Conservation (phyloP, 2,113 vertebrate species). For the Camelus dromedarius region DNA sequence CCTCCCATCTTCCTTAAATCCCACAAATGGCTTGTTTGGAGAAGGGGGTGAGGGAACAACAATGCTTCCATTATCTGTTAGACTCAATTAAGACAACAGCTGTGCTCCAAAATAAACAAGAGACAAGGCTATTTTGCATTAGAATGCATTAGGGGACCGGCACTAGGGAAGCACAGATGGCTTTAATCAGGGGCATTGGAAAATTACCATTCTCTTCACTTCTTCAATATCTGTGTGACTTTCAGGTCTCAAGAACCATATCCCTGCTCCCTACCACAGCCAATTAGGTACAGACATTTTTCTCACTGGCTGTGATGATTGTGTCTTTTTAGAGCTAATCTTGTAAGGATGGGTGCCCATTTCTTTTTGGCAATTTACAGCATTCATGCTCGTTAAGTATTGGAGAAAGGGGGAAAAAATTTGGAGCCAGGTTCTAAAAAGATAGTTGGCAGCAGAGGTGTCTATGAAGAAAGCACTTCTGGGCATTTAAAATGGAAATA, state of each 20-base stretch:
- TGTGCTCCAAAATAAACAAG: conserved; percentile 79
- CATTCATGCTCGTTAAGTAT: background rate
- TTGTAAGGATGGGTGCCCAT: background rate
- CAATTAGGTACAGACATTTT: conserved; percentile 4
- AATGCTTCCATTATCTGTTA: conserved; percentile 62
- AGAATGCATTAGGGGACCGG: conserved; percentile 63
- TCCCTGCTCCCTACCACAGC: background rate
- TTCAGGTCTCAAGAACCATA: background rate
- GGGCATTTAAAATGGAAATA: conserved; percentile 63
- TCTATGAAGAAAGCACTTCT: conserved; percentile 62
- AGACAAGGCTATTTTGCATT: conserved; percentile 65
- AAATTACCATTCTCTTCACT: conserved; percentile 66
- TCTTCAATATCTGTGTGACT: conserved; percentile 52
- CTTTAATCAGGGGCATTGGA: conserved; percentile 63
- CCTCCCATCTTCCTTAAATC: background rate
- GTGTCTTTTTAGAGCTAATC: conserved; percentile 42
- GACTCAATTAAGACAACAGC: conserved; percentile 79
- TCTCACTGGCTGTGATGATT: conserved; percentile 50
- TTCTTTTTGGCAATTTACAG: conserved; percentile 58
- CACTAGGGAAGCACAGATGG: conserved; percentile 70
- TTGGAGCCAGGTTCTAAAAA: conserved; percentile 67
- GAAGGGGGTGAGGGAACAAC: background rate
- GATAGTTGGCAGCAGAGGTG: conserved; percentile 66
- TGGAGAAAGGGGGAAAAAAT: background rate
- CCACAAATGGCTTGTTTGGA: background rate